These are phyloP conservation scores for Thera britannica DNA, from an alignment of 2,888 invertebrate genomes.

Conservation along the genomic window DNA sequence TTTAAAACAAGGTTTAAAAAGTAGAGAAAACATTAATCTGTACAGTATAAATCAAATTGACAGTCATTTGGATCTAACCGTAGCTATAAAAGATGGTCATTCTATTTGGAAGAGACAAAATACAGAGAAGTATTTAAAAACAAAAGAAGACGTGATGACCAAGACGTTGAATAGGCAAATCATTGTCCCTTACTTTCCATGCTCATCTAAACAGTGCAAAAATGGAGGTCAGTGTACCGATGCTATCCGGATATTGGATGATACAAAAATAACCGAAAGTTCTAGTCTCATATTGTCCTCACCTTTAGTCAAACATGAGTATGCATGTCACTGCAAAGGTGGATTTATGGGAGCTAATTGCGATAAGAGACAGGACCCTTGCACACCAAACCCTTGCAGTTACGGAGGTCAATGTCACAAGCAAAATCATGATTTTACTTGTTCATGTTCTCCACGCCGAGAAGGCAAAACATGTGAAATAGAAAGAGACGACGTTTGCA, in stretches of 20 bases:
- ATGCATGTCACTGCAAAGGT: slow-evolving; percentile 91
- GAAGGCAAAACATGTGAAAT: slow-evolving; percentile 94
- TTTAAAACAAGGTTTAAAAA: slow-evolving; percentile 87
- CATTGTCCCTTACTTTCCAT: slow-evolving; percentile 91
- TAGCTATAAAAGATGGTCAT: slow-evolving; percentile 86
- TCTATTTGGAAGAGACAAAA: slow-evolving; percentile 87
- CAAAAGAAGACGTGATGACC: slow-evolving; percentile 87
- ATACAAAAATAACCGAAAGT: slow-evolving; percentile 91
- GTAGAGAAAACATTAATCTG: slow-evolving; percentile 87
- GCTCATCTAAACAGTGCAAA: slow-evolving; percentile 89
- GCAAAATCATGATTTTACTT: slow-evolving; percentile 93
- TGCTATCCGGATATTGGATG: slow-evolving; percentile 87
- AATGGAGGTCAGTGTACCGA: slow-evolving; percentile 92
- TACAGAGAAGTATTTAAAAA: slow-evolving; percentile 86
- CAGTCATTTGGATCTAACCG: slow-evolving; percentile 87
- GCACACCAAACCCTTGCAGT: slow-evolving; percentile 94
- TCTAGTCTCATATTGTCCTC: slow-evolving; percentile 92
- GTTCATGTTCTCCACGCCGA: slow-evolving; percentile 90
- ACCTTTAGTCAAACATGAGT: slow-evolving; percentile 91
- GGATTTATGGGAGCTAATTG: slow-evolving; percentile 94
- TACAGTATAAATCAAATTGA: slow-evolving; percentile 90
- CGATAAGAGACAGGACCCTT: slow-evolving; percentile 95
- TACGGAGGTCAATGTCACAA: slow-evolving; percentile 93
- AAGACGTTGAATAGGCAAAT: slow-evolving; percentile 86
- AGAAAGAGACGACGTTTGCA: slow-evolving; percentile 93